Conservation (phyloP, 2,797 vertebrate genomes). For the Clarias fuscus region DNA sequence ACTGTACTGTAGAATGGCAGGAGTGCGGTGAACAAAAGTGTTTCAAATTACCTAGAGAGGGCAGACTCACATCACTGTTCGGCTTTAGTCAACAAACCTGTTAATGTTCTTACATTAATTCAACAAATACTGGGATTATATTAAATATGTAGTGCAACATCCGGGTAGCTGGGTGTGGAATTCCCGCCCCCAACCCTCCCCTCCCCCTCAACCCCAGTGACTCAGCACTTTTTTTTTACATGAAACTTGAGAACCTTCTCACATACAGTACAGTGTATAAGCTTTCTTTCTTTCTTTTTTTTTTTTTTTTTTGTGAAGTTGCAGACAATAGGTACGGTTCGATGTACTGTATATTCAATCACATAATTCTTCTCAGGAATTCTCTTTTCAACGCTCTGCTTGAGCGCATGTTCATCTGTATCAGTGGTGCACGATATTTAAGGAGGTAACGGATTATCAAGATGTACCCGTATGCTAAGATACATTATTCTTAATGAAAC, state of each 20-base stretch:
- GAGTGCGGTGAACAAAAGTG: not conserved
- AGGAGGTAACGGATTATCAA: not conserved
- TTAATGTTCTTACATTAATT: not conserved
- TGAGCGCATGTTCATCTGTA: not conserved
- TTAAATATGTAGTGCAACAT: not conserved
- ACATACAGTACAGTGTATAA: not conserved
- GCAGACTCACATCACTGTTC: conserved; percentile 34
- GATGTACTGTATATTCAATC: not conserved
- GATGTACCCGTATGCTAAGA: not conserved
- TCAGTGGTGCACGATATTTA: not conserved
- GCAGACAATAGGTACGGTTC: not conserved
- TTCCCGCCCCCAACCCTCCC: too few species aligned
- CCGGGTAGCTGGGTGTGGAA: not conserved
- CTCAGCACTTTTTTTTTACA: not conserved
- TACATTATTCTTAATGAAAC: not conserved
- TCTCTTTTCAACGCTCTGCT: not conserved
- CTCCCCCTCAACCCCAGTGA: too few species aligned
- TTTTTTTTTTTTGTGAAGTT: not conserved
- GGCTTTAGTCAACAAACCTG: not conserved
- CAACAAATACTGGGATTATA: not conserved
- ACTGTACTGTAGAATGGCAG: not conserved
- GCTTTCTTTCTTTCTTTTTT: not conserved
- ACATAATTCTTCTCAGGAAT: not conserved
- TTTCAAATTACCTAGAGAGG: conserved; percentile 31
- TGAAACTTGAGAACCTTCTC: not conserved